Conservation (phyloP, 1,140 invertebrate species). For the Latrodectus geometricus region DNA sequence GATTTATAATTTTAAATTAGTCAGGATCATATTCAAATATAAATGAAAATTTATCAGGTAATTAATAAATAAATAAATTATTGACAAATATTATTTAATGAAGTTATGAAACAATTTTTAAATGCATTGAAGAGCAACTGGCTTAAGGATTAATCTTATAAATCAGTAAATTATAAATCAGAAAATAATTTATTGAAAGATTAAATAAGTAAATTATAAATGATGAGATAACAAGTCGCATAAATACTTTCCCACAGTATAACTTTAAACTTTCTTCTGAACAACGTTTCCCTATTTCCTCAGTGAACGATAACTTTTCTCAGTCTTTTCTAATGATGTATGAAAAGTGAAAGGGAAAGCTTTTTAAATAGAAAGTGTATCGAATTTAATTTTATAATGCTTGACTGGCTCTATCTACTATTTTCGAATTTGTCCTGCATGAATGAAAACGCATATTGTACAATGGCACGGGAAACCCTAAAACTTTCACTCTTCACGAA, state of each 20-base stretch:
- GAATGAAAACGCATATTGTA: constrained; percentile 15
- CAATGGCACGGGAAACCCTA: constrained; percentile 4
- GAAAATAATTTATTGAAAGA: background rate
- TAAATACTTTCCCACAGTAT: too few relatives aligned
- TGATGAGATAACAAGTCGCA: background rate
- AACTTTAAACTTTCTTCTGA: background rate
- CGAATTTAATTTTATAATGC: constrained; percentile 40
- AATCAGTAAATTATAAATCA: background rate
- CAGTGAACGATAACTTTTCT: background rate
- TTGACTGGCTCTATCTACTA: constrained; percentile 20
- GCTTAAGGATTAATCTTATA: background rate
- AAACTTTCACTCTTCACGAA: constrained; percentile 8
- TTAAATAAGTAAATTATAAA: background rate
- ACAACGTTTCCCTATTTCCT: background rate
- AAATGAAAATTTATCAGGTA: background rate
- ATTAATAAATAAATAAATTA: background rate
- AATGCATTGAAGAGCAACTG: too few relatives aligned
- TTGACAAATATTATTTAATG: too few relatives aligned
- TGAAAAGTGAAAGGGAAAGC: background rate
- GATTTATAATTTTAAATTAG: background rate
- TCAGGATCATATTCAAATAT: background rate
- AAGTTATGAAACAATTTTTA: too few relatives aligned
- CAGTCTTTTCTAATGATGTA: background rate
- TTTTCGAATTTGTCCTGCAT: constrained; percentile 28
- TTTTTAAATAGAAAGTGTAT: constrained; percentile 40